Percentiles rank a stretch among this genome's conserved stretches.
phyloP scores from a whole-genome alignment of 2,888 invertebrate genomes.

The Therioaphis trifolii region DNA sequence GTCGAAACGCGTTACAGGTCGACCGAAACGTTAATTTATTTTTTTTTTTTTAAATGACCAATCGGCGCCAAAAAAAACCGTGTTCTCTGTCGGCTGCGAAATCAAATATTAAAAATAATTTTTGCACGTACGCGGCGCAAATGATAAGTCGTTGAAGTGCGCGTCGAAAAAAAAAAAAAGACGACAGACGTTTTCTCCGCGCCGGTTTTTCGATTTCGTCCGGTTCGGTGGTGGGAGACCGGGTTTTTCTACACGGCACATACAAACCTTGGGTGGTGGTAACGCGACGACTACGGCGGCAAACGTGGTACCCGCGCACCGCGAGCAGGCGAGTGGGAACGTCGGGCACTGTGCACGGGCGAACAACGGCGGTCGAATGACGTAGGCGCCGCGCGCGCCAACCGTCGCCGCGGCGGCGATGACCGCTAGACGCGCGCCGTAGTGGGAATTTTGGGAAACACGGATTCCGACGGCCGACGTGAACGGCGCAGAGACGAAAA shows the following conservation, averaged over 20 bases:
- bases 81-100: no score
- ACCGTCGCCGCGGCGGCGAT: background rate
- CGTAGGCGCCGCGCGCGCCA: background rate
- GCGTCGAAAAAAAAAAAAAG: background rate
- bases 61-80: no score
- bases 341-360: background rate
- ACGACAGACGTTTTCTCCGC: background rate
- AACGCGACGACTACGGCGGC: background rate
- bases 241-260: background rate
- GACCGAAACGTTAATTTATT: no score
- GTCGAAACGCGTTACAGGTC: no score
- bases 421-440: slow-evolving; percentile 49
- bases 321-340: background rate
- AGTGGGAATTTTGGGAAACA: slow-evolving; percentile 46
- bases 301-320: background rate
- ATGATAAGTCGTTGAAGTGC: background rate
- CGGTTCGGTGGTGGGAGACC: background rate
- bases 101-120: background rate
- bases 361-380: slow-evolving; percentile 34
- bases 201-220: slow-evolving; percentile 1
- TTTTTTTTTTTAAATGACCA: no score
- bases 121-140: background rate
- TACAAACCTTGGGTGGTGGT: no score
- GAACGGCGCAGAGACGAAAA: no score
- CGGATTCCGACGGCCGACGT: background rate